Conservation (phyloP, 2,888 invertebrate genomes). For the Yponomeuta malinellus region DNA sequence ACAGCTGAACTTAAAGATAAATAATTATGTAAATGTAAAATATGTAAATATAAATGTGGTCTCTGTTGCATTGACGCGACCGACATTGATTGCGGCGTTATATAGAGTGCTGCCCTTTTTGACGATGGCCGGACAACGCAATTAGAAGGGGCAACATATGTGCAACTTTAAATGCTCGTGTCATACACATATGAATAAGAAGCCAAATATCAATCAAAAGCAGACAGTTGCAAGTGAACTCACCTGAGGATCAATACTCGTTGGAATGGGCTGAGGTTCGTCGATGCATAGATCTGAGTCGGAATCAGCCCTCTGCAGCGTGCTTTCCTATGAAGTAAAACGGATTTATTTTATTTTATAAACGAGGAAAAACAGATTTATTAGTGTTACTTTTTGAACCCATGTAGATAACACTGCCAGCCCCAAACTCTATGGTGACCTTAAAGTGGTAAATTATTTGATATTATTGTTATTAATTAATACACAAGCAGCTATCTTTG, state of each 20-base stretch:
- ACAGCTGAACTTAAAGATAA: conserved; percentile 15
- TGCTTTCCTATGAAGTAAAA: conserved; percentile 74
- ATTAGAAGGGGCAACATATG: too few relatives aligned
- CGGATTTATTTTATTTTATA: too few relatives aligned
- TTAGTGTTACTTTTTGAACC: neutral
- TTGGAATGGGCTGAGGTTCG: conserved; percentile 70
- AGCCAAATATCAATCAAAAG: neutral
- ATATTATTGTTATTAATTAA: too few relatives aligned
- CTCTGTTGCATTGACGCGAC: neutral
- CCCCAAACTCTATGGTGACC: too few relatives aligned
- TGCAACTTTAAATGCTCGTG: too few relatives aligned
- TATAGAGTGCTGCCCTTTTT: too few relatives aligned
- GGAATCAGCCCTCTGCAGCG: conserved; percentile 83
- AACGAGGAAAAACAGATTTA: conserved; percentile 1
- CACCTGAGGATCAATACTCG: conserved; percentile 69
- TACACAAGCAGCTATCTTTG: too few relatives aligned
- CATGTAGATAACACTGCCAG: too few relatives aligned
- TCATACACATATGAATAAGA: neutral
- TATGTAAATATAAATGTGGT: conserved; percentile 16
- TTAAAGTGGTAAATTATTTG: too few relatives aligned
- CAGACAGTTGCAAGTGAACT: conserved; percentile 11
- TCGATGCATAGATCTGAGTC: conserved; percentile 94
- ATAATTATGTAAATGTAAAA: conserved; percentile 10
- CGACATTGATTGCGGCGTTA: too few relatives aligned
- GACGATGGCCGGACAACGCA: too few relatives aligned